Evolutionary conservation across 2,888 invertebrate genomes (phyloP).

Genomic region (Drosophila mayaguana): DNA sequence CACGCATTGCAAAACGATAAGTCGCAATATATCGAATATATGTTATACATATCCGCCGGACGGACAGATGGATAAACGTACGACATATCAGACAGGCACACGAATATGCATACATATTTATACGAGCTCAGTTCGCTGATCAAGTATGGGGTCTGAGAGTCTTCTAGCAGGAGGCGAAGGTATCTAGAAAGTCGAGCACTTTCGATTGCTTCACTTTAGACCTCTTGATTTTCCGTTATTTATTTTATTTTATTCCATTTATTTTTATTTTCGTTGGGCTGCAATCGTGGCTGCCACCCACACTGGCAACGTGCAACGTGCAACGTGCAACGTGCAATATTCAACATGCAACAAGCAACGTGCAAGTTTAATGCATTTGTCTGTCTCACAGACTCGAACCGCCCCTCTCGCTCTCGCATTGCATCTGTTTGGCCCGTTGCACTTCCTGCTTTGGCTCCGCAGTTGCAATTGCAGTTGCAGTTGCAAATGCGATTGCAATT

Average conservation of each 20-base stretch:
- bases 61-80: not conserved
- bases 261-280: not conserved
- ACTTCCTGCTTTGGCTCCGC: conserved; percentile 56
- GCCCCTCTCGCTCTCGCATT: conserved; percentile 5
- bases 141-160: no score
- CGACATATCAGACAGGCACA: not conserved
- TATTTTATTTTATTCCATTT: not conserved
- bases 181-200: not conserved
- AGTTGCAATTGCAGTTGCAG: conserved; percentile 29
- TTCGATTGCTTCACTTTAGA: not conserved
- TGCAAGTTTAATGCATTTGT: conserved; percentile 61
- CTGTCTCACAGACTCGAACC: not conserved
- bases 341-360: conserved; percentile 57
- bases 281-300: conserved; percentile 6
- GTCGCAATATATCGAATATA: not conserved
- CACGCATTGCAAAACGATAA: no score
- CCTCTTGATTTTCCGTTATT: not conserved
- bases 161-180: not conserved
- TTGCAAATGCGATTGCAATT: conserved; percentile 12
- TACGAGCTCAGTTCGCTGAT: not conserved
- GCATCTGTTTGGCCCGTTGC: conserved; percentile 63
- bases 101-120: not conserved
- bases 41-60: no score
- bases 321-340: conserved; percentile 38
- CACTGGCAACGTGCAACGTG: conserved; percentile 33